Base-by-base conservation (phyloP, 2,113 vertebrate species). In the Anthoscopus minutus region DNA sequence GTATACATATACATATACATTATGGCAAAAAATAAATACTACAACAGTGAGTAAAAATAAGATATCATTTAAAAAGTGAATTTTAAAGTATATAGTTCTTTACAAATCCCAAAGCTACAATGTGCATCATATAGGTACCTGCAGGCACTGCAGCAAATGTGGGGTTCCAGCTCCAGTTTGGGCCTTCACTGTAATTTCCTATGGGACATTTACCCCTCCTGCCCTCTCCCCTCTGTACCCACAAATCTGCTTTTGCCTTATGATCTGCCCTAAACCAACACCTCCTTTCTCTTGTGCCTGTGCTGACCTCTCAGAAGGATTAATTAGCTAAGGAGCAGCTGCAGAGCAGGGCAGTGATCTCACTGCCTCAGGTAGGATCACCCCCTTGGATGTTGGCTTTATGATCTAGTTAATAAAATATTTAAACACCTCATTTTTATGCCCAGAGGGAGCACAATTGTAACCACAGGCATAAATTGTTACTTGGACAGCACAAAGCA, bases 391-490 rank as follows among this genome's bases (percentile, higher is more conserved):
- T 67, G 40, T 1, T 85, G 51, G 51, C 81, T 94, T 95, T 93
- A 85, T 2, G 4, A 71, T 56, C 65, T 45, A 58, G 73, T 85
- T 91, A 91, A 89, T 87, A 89, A 92, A 95, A 94, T 67, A 95
- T 87, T 96, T 94, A 84, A 92, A 58, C 69, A 81, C 51, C 81
- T 87, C 65, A 62, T 72, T 70, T 94, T 89, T 71, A 64, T 70
- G 70, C 40, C 81, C 57, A n/a, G 22, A 9, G 73, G 84, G 65
- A 94, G 38, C 35, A 21, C 2, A 33, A 20, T 6, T 83, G 58
- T 78, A 81, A 83, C 86, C 89, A 92, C 71, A 89, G 69, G 20
- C 81, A 42, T 47, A 35, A 89, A 79, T 47, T 8, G 50, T 33
- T 80, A 17, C 33, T 81, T 61, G 72, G 84, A n/a, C 42, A 58